Base-by-base conservation (phyloP, 2,797 vertebrate genomes). In the Emydoidea blandingii region DNA sequence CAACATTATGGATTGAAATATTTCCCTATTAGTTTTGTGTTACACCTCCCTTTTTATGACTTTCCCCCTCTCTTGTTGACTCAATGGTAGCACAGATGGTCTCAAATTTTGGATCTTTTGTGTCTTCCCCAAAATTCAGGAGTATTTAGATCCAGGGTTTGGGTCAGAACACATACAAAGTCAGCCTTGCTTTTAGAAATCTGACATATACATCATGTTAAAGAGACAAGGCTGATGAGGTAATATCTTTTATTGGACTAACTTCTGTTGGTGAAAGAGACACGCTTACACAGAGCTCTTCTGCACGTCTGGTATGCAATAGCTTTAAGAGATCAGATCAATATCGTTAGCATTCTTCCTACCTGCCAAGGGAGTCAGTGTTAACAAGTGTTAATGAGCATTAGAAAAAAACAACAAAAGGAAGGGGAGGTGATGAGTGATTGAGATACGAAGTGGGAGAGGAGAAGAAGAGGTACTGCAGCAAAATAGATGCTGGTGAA, bases 21-120 rank as follows among this genome's bases (percentile, higher is more conserved):
- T 83, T 91, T 91, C 79, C 49, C 65, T 57, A 4, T 25, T 96
- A 41, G 44, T 87, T 96, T 95, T 95, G 37, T 49, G 16, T 72
- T 92, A 2, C 4, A 15, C 47, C 47, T 29, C 5, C 44, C 72
- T 92, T 96, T 88, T 81, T 81, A 34, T 0, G 0, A 7, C 52
- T 37, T 62, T 79, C 34, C 16, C 65, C 74, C 47, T 2, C 2
- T 8, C 18, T 14, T 68, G 19, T 23, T 16, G 93, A 21, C 2
- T 87, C n/a, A 90, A 34, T 29, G 78, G 47, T 90, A 89, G 87
- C 44, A 3, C 12, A 92, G 47, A 93, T 88, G 80, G 3, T 8
- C 34, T 86, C 84, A 52, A 54, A 25, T 4, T 93, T 88, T 4
- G 16, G 25, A 65, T 85, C 92, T 91, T 59, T 79, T 68, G 89